Conservation (phyloP, 2,888 invertebrate genomes). For the Amphipyra berbera region DNA sequence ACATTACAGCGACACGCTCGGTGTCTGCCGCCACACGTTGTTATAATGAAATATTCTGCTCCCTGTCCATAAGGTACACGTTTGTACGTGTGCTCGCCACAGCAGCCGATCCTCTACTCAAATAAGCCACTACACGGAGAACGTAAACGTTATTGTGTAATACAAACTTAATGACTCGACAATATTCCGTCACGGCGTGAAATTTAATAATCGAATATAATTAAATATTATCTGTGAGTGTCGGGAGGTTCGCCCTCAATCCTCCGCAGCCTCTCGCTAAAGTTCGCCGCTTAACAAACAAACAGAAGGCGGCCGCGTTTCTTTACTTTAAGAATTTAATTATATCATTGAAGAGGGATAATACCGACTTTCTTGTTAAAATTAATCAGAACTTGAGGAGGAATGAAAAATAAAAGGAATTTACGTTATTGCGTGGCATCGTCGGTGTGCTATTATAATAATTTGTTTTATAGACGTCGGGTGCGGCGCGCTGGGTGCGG, state of each 20-base stretch:
- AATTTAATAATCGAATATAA: conserved; percentile 18
- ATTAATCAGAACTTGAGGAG: conserved; percentile 60
- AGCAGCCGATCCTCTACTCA: no score
- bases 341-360: conserved; percentile 62
- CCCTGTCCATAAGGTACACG: no score
- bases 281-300: conserved; percentile 62
- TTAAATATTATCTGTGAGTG: conserved; percentile 30
- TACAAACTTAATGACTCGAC: background rate
- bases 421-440: conserved; percentile 48
- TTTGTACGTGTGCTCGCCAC: no score
- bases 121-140: background rate
- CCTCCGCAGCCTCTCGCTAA: conserved; percentile 21
- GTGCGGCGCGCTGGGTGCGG: background rate
- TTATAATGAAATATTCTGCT: no score
- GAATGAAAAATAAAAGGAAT: conserved; percentile 60
- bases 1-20: no score
- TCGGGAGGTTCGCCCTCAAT: conserved; percentile 1
- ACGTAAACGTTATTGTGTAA: background rate
- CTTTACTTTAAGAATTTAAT: conserved; percentile 63
- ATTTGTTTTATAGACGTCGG: conserved; percentile 38
- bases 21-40: no score
- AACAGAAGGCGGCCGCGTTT: conserved; percentile 50
- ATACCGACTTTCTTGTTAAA: conserved; percentile 58
- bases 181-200: conserved; percentile 1
- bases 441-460: conserved; percentile 43